These are phyloP conservation scores for Nothoprocta pentlandii DNA, from an alignment of 2,113 vertebrate genomes.

Conservation along the genomic window DNA sequence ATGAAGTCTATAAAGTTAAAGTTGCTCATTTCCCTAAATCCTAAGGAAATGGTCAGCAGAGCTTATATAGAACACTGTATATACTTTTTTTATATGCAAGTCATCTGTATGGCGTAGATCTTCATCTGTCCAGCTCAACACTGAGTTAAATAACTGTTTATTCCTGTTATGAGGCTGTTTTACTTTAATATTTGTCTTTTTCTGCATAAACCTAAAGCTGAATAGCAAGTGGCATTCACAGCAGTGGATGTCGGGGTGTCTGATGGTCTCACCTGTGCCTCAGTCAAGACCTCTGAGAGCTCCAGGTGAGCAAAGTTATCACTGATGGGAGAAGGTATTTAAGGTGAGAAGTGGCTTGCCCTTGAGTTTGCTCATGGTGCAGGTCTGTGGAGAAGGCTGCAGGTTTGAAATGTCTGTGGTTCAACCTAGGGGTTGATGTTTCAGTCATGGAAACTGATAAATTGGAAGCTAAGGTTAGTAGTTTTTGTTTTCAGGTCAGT, in stretches of 20 bases:
- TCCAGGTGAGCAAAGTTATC: neutral
- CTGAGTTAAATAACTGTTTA: neutral
- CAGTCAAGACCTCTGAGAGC: neutral
- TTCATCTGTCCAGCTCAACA: neutral
- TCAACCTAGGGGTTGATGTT: neutral
- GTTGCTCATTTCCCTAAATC: constrained; percentile 45
- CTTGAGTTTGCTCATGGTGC: neutral
- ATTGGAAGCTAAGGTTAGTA: constrained; percentile 55
- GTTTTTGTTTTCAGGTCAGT: constrained; percentile 48
- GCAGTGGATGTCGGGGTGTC: rapidly evolving
- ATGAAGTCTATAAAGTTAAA: constrained; percentile 63
- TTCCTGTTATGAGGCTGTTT: neutral
- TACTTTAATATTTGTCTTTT: neutral
- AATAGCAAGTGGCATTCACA: rapidly evolving
- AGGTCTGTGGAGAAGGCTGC: neutral
- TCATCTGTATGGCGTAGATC: neutral
- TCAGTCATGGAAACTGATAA: constrained; percentile 18
- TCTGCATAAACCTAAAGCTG: neutral
- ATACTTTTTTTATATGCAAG: neutral
- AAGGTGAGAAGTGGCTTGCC: neutral
- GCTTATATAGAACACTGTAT: neutral
- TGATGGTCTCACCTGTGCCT: neutral
- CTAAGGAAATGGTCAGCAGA: constrained; percentile 25
- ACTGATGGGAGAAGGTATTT: neutral
- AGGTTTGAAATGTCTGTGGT: neutral